Percentiles rank a stretch among this genome's conserved stretches.
phyloP scores from a whole-genome alignment of 2,888 invertebrate genomes.

The Adela reaumurella region DNA sequence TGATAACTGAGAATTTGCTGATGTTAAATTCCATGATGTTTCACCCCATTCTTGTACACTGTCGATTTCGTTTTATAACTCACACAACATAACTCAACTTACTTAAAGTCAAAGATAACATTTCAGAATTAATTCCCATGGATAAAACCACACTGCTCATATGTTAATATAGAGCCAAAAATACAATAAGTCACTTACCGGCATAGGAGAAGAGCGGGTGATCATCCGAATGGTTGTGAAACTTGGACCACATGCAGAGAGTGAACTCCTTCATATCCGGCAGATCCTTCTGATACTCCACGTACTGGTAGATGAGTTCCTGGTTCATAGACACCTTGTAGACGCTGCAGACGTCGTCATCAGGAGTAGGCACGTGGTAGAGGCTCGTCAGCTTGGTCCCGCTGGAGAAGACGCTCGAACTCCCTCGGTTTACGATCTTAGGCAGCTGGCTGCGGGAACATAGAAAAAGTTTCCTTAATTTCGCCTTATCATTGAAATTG shows the following conservation, averaged over 20 bases:
- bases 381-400: slow-evolving; percentile 22
- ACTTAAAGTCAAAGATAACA: no score
- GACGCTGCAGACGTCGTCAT: slow-evolving; percentile 59
- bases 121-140: no score
- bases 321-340: slow-evolving; percentile 69
- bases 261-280: slow-evolving; percentile 81
- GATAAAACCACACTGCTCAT: no score
- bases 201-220: slow-evolving; percentile 82
- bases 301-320: slow-evolving; percentile 66
- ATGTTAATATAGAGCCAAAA: no score
- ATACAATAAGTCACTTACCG: slow-evolving; percentile 46
- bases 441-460: slow-evolving; percentile 23
- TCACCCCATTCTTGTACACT: no score
- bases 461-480: no score
- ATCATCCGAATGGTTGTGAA: slow-evolving; percentile 76
- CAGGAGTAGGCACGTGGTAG: slow-evolving; percentile 17
- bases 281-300: slow-evolving; percentile 67
- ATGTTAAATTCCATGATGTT: no score
- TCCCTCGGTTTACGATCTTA: slow-evolving; percentile 37
- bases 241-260: slow-evolving; percentile 79
- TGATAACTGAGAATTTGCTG: no score
- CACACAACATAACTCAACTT: no score
- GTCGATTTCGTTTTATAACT: no score
- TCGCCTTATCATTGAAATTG: background rate
- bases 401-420: slow-evolving; percentile 10